Percentiles rank a stretch among this genome's conserved stretches.
Evolutionary conservation across 2,888 invertebrate genomes (phyloP).

Genomic region (Ellobium chinense): DNA sequence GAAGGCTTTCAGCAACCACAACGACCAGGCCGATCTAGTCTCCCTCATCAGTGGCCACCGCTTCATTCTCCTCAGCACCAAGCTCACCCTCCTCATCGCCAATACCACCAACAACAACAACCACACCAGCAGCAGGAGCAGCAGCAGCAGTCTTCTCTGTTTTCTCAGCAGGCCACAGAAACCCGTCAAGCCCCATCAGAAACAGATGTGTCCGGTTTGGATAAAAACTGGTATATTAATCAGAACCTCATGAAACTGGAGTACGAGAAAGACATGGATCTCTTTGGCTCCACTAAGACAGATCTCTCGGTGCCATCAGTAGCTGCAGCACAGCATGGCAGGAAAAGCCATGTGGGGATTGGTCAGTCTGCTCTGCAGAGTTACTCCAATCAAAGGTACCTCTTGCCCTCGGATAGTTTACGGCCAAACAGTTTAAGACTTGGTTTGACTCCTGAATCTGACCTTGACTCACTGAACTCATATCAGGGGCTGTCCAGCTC

Average conservation of each 20-base stretch:
- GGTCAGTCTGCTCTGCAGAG: neutral
- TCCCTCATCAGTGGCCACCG: conserved; percentile 12
- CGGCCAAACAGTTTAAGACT: neutral
- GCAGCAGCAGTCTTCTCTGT: neutral
- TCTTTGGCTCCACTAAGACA: conserved; percentile 22
- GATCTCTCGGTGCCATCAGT: neutral
- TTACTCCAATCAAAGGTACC: neutral
- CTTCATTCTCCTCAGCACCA: neutral
- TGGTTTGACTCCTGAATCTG: neutral
- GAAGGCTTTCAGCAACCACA: conserved; percentile 28
- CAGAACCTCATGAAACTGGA: neutral
- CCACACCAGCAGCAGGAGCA: neutral
- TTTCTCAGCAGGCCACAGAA: neutral
- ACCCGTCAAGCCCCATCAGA: neutral
- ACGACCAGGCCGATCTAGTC: neutral
- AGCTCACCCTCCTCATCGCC: neutral
- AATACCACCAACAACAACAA: neutral
- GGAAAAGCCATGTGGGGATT: neutral
- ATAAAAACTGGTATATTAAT: neutral
- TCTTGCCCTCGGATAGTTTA: conserved; percentile 13
- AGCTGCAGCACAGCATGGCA: neutral
- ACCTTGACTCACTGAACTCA: neutral
- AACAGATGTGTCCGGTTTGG: neutral
- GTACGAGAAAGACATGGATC: neutral
- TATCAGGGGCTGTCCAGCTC: conserved; percentile 4